Evolutionary conservation across 2,113 vertebrate species (phyloP), one percentile per base, ranked within the genome.

Genomic region (Coracopsis vasa): DNA sequence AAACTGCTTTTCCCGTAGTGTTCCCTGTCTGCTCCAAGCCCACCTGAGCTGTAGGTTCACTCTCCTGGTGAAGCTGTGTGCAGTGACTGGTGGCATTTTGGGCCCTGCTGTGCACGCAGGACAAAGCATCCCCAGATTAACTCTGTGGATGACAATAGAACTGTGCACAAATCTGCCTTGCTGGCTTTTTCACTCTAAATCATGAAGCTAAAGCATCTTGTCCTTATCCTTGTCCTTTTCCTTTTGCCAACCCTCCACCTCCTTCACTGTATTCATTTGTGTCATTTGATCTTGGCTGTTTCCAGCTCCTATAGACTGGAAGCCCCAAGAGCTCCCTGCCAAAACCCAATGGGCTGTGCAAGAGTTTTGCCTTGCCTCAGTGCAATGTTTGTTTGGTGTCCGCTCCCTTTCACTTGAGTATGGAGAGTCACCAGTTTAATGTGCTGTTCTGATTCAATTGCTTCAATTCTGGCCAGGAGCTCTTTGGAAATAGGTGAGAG

Each of bases 221-320:
- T 94, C 94, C 56, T 86, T 3, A 7, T 94, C 94, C 94, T 95
- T 64, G 89, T 85, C 93, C 95, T 96, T 97, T 95, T 93, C 53
- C 45, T 90, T 72, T 80, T 94, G 83, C 51, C 89, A 23, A 28
- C 79, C 78, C 51, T 84, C 61, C 15, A 21, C 54, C 61, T 95
- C 77, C 67, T 11, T 13, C 27, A 4, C 51, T 92, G 84, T 73
- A 64, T 60, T 89, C 7, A 10, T 90, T 45, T 77, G 48, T 91
- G 78, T 58, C 37, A 42, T 58, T 70, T 90, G 93, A 61, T 65
- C 53, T 60, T n/a, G 41, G 61, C 65, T 51, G 66, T 31, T 65
- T 66, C 35, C 77, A 65, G 42, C 44, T 65, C 60, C 47, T 3
- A 23, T 14, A 28, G 25, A 50, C 0, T 28, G 53, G 83, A 41